Percentiles rank a stretch among this genome's conserved stretches.
Evolutionary conservation across 2,888 invertebrate species (phyloP).

Genomic region (Allophyes oxyacanthae): DNA sequence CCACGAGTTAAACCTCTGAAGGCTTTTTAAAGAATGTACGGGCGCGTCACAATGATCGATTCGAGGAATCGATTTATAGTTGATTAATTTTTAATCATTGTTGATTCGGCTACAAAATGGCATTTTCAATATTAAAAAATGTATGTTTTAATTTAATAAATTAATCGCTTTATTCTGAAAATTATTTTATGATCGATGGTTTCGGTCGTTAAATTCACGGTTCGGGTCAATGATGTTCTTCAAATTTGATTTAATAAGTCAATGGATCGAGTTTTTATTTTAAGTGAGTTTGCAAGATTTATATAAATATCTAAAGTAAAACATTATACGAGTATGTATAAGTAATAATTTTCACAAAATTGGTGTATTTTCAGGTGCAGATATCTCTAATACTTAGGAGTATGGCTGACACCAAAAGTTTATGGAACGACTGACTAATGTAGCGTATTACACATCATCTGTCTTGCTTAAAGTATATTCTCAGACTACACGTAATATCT

Average conservation of each 20-base stretch:
- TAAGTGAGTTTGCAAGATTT: no score
- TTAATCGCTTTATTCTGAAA: conserved; percentile 47
- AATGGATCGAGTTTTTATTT: no score
- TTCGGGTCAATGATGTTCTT: not conserved
- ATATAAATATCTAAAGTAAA: no score
- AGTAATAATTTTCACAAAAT: no score
- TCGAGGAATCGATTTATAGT: conserved; percentile 46
- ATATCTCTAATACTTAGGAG: no score
- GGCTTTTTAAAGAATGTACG: conserved; percentile 50
- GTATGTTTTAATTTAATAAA: conserved; percentile 21
- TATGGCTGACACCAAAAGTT: no score
- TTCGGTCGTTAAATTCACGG: conserved; percentile 2
- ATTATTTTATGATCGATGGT: conserved; percentile 4
- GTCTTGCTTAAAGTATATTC: no score
- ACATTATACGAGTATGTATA: no score
- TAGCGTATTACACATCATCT: no score
- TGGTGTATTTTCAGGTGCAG: no score
- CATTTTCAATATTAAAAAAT: conserved; percentile 17
- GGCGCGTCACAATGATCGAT: conserved; percentile 42
- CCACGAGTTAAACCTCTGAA: conserved; percentile 52
- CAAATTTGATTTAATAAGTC: not conserved
- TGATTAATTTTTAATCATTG: conserved; percentile 48
- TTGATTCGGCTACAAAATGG: conserved; percentile 33
- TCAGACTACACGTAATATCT: no score
- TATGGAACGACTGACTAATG: no score